Base-by-base conservation (phyloP, 2,888 invertebrate genomes). In the Lasioglossum lativentre region DNA sequence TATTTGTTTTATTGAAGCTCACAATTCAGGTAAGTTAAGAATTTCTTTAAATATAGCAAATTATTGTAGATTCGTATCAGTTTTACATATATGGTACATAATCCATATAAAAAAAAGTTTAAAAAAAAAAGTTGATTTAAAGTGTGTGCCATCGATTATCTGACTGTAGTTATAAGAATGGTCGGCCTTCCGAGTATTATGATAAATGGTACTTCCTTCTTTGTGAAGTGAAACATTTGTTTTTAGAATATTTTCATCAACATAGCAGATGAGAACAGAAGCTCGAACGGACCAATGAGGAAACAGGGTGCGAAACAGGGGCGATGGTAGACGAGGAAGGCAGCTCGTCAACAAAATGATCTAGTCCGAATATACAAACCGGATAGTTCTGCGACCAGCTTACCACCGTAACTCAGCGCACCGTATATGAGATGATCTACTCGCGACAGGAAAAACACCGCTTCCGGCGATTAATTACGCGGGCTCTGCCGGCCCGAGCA, bases 401-500 rank as follows among this genome's bases (percentile, higher is more conserved):
- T 23, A 40, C 23, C 23, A 23, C 12, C 68, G 38, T 68, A 38
- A 12, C 68, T 38, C 68, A 12, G 1, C 23, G 23, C 12, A 12
- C 5, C 38, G 23, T 38, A 1, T n/a, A n/a, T 0, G 4, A 68
- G 42, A 47, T 47, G 77, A 77, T 70, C 68, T 40, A 63, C 45
- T 10, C 3, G 19, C 23, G 63, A 38, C 70, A 71, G 75, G 6
- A 78, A 85, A 78, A 78, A 66, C 42, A 45, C 47, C 38, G 42
- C 71, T 45, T 56, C 63, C 30, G 45, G 75, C 78, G 75, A 85
- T 85, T 85, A 83, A 85, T 85, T 78, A 75, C 70, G 40, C 23
- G 30, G 30, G 40, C 23, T 47, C 73, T 77, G 70, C n/a, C 52
- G 38, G 45, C 16, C 30, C 83, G 45, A 34, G 78, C 72, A 71